Conservation (phyloP, 2,888 invertebrate genomes). For the Ceraclea dissimilis region DNA sequence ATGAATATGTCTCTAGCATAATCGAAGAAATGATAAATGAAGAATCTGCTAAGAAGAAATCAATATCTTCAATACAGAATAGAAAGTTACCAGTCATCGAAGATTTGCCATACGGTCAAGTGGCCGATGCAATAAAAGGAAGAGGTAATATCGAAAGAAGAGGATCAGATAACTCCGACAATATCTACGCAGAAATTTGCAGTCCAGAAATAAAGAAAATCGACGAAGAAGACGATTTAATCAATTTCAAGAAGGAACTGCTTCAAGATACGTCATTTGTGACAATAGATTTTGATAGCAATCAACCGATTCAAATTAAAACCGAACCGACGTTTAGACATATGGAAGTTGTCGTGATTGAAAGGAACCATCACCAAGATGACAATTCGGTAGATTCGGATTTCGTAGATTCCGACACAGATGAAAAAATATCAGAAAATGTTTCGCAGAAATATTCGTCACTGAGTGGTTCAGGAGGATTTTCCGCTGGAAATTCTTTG, state of each 20-base stretch:
- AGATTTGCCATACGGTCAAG: conserved; percentile 63
- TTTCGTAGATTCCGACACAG: conserved; percentile 30
- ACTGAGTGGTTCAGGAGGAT: conserved; percentile 29
- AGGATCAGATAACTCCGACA: conserved; percentile 48
- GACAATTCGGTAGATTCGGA: conserved; percentile 43
- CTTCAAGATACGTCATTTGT: conserved; percentile 13
- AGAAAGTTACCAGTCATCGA: conserved; percentile 51
- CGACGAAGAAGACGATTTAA: conserved; percentile 39
- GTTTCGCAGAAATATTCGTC: conserved; percentile 23
- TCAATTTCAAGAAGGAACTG: conserved; percentile 41
- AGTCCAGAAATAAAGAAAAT: conserved; percentile 35
- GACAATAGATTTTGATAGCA: conserved; percentile 33
- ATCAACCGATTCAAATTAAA: conserved; percentile 32
- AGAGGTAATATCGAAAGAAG: conserved; percentile 23
- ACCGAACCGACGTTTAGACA: conserved; percentile 46
- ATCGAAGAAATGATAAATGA: conserved; percentile 1
- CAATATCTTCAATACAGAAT: conserved; percentile 48
- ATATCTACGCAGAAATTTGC: conserved; percentile 66
- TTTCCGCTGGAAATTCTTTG: conserved; percentile 43
- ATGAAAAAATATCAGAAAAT: conserved; percentile 30
- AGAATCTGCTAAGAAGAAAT: conserved; percentile 40
- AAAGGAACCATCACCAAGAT: conserved; percentile 45
- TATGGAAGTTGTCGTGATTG: conserved; percentile 48
- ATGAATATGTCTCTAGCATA: conserved; percentile 27
- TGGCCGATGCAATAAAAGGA: conserved; percentile 54